Percentiles rank a stretch among this genome's conserved stretches.
Conservation (phyloP, 2,113 vertebrate species). For the Pandion haliaetus region DNA sequence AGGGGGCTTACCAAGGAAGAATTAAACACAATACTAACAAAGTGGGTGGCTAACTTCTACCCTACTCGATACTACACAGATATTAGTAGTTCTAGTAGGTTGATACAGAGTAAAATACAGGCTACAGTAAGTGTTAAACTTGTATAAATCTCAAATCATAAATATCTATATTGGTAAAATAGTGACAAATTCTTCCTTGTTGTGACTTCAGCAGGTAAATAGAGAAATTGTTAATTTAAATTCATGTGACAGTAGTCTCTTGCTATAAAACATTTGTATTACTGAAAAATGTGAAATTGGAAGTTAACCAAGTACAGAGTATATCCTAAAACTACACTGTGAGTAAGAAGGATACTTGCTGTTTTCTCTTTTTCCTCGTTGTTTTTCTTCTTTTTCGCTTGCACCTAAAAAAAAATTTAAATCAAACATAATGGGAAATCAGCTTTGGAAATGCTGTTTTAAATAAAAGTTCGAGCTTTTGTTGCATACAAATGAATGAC, state of each 20-base stretch:
- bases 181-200: neutral
- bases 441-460: neutral
- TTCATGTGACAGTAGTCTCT: neutral
- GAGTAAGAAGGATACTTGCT: slow-evolving; percentile 73
- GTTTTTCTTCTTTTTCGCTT: slow-evolving; percentile 89
- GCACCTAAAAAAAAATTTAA: slow-evolving; percentile 71
- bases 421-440: neutral
- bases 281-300: neutral
- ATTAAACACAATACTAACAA: neutral
- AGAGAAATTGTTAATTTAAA: neutral
- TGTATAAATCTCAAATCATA: neutral
- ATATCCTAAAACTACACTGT: neutral
- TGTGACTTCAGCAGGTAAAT: neutral
- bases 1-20: neutral
- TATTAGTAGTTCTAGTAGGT: neutral
- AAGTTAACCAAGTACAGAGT: neutral
- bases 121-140: neutral
- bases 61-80: neutral
- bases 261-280: neutral
- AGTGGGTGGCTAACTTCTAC: neutral
- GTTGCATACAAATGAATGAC: neutral
- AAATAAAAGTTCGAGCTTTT: neutral
- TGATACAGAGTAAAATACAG: neutral
- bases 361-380: slow-evolving; percentile 85
- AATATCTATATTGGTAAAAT: neutral